Base-by-base conservation (phyloP, 2,888 invertebrate genomes). In the Embidobia sp. region DNA sequence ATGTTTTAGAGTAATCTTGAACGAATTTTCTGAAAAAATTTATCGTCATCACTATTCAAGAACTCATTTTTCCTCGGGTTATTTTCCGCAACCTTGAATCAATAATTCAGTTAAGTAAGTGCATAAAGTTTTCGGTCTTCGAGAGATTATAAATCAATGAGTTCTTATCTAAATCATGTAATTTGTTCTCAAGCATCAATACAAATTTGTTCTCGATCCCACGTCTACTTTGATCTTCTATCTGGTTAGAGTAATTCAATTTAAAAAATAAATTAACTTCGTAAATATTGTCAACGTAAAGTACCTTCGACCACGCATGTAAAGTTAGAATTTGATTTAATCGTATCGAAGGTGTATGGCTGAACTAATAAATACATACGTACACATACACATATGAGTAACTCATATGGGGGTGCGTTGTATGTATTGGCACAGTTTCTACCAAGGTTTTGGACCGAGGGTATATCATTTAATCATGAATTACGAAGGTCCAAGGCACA, bases 381-480 rank as follows among this genome's bases (percentile, higher is more conserved):
- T 15, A 15, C 5, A 15, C n/a, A 19, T 26, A 31, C 37, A 37
- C 7, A 2, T 44, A 22, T 13, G 6, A n/a, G 44, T 26, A 26
- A 7, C 11, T 33, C 33, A 13, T 6, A 46, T 4, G 53, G 35
- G 35, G n/a, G 13, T 37, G 18, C 40, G 18, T 42, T 46, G 44
- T 59, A n/a, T 35, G 53, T 19, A 22, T 49, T 64, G 76, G 57
- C 72, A 61, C 22, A 75, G 69, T 72, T 75, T 63, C 46, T 42
- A 16, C 51, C 77, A 79, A 76, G 79, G 79, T 73, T 76, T 63
- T 69, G 53, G 46, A 63, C 61, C 78, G 59, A 79, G 76, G 75
- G 69, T 77, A 78, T 77, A 80, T 75, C 79, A 76, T 77, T 80
- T 77, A 78, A 79, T 80, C 77, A 66, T 75, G 59, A 74, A 80